A percentile compares a stretch with the other conserved stretches of the same genome.
Evolutionary conservation across 2,113 vertebrate genomes (phyloP).

Genomic region (Climacteris rufus): DNA sequence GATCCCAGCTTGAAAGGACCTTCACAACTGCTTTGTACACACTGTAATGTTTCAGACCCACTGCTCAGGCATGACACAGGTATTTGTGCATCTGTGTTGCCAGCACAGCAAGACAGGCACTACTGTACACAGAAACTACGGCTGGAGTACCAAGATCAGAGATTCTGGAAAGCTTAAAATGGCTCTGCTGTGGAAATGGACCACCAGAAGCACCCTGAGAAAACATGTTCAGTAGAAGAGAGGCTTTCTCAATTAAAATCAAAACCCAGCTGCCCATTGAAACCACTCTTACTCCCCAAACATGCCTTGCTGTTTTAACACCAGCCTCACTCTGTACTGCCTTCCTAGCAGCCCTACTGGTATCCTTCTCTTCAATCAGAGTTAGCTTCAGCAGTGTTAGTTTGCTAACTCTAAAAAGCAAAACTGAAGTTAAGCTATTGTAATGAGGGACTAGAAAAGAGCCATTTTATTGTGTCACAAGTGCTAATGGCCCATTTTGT

Average conservation of each 20-base stretch:
- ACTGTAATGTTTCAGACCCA: neutral
- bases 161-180: neutral
- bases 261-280: neutral
- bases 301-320: neutral
- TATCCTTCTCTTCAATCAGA: neutral
- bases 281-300: neutral
- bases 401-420: neutral
- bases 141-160: neutral
- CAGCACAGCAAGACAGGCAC: neutral
- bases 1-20: neutral
- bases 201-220: neutral
- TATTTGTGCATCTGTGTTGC: neutral
- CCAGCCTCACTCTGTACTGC: neutral
- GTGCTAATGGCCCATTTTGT: neutral
- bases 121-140: neutral
- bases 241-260: neutral
- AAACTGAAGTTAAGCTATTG: neutral
- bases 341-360: neutral
- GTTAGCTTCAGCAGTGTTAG: neutral
- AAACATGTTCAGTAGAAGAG: neutral
- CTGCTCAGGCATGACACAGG: accelerated
- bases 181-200: neutral
- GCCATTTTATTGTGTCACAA: neutral
- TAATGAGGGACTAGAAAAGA: neutral
- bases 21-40: neutral